Evolutionary conservation across 2,113 vertebrate genomes (phyloP).

Genomic region (Triplophysa rosa): DNA sequence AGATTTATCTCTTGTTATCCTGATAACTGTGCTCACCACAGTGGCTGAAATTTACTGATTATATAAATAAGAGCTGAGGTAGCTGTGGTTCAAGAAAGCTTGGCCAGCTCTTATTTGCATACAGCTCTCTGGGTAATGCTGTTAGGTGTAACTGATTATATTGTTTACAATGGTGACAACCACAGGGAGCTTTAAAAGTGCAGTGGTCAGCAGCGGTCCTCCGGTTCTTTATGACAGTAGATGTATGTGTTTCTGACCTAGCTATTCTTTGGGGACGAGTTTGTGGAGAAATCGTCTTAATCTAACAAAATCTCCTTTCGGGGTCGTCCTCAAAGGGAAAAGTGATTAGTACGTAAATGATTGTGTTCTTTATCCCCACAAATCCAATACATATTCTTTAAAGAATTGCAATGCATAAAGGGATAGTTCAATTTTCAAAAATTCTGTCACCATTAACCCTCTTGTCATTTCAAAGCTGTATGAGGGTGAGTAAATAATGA

Average conservation of each 20-base stretch:
- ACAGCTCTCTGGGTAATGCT: constrained; percentile 11
- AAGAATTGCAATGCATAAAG: too few relatives aligned
- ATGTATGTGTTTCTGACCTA: background rate
- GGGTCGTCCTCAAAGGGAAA: background rate
- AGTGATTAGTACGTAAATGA: background rate
- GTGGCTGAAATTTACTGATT: constrained; percentile 41
- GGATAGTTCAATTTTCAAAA: too few relatives aligned
- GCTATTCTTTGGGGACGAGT: background rate
- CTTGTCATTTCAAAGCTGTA: too few relatives aligned
- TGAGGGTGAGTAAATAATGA: too few relatives aligned
- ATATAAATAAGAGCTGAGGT: constrained; percentile 47
- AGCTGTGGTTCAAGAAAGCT: constrained; percentile 30
- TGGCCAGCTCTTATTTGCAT: constrained; percentile 48
- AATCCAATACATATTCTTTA: too few relatives aligned
- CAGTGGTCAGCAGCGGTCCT: constrained; percentile 24
- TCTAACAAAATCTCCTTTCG: background rate
- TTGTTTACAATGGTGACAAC: constrained; percentile 43
- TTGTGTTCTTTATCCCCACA: background rate
- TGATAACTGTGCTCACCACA: constrained; percentile 25
- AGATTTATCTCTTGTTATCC: constrained; percentile 46
- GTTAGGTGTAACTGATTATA: constrained; percentile 39
- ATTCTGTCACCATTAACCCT: too few relatives aligned
- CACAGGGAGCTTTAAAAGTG: constrained; percentile 30
- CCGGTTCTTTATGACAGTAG: background rate
- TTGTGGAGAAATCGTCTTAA: background rate